These are phyloP conservation scores for Psilopogon haemacephalus DNA, from an alignment of 2,113 vertebrate genomes.

Conservation along the genomic window DNA sequence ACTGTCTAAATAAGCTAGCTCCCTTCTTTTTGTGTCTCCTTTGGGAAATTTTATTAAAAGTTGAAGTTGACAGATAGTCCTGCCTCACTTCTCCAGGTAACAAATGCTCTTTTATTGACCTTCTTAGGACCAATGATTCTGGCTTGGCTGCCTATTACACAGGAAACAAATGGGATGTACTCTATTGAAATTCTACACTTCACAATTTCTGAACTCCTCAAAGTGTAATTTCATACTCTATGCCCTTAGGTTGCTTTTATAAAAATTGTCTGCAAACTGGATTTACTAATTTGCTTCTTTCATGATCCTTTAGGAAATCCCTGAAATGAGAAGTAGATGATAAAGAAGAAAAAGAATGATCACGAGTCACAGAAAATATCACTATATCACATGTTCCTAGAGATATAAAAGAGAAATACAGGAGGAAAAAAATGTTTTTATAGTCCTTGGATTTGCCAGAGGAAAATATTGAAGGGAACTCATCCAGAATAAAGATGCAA, in stretches of 20 bases:
- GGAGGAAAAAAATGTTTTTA: neutral
- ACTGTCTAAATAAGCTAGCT: neutral
- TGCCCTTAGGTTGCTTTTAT: constrained; percentile 2
- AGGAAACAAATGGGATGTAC: constrained; percentile 29
- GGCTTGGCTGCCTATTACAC: neutral
- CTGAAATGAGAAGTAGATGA: constrained; percentile 39
- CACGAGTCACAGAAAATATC: neutral
- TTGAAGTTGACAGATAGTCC: constrained; percentile 28
- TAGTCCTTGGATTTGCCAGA: neutral
- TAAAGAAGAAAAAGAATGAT: constrained; percentile 37
- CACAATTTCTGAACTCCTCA: neutral
- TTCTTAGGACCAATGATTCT: constrained; percentile 21
- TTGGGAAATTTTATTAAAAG: constrained; percentile 41
- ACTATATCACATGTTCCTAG: neutral
- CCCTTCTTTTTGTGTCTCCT: neutral
- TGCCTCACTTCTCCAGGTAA: constrained; percentile 15
- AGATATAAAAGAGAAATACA: neutral
- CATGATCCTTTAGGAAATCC: constrained; percentile 33
- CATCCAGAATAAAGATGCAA: neutral
- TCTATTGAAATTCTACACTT: constrained; percentile 16
- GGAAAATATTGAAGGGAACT: neutral
- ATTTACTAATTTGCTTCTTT: constrained; percentile 44
- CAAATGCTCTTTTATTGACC: constrained; percentile 30
- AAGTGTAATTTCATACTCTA: constrained; percentile 36
- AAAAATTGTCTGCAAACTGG: constrained; percentile 51